Conservation (phyloP, 2,888 invertebrate species). For the Listrodromus nycthemerus region DNA sequence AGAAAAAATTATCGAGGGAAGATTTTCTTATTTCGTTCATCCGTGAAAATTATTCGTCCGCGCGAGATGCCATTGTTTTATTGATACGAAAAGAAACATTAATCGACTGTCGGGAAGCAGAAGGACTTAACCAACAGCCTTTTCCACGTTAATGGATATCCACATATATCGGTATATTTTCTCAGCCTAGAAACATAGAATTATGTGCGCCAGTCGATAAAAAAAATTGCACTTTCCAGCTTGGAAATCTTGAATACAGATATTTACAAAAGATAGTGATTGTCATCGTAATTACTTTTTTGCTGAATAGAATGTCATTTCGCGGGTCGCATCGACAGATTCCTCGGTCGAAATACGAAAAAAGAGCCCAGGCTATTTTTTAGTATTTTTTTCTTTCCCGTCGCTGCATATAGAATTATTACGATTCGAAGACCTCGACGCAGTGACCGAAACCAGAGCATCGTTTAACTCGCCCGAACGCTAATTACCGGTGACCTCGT, state of each 20-base stretch:
- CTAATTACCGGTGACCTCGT: conserved; percentile 62
- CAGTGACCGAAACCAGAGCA: conserved; percentile 19
- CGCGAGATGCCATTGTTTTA: neutral
- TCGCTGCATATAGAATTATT: neutral
- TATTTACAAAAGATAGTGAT: neutral
- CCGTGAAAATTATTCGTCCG: neutral
- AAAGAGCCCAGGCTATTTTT: neutral
- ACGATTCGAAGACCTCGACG: neutral
- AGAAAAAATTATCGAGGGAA: conserved; percentile 55
- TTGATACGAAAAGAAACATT: neutral
- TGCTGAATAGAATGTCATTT: neutral
- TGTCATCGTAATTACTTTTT: neutral
- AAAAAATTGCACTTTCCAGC: no score
- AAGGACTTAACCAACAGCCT: neutral
- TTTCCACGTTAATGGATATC: neutral
- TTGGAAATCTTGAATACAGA: no score
- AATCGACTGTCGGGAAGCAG: neutral
- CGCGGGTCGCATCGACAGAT: neutral
- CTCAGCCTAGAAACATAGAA: neutral
- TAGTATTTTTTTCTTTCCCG: neutral
- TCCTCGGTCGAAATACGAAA: neutral
- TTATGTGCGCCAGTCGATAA: no score
- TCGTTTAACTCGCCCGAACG: conserved; percentile 46
- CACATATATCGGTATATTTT: neutral
- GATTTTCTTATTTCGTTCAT: neutral